A percentile compares a stretch with the other conserved stretches of the same genome.
These are phyloP conservation scores for Chiloscyllium punctatum DNA, from an alignment of 2,797 vertebrate species.

Conservation along the genomic window DNA sequence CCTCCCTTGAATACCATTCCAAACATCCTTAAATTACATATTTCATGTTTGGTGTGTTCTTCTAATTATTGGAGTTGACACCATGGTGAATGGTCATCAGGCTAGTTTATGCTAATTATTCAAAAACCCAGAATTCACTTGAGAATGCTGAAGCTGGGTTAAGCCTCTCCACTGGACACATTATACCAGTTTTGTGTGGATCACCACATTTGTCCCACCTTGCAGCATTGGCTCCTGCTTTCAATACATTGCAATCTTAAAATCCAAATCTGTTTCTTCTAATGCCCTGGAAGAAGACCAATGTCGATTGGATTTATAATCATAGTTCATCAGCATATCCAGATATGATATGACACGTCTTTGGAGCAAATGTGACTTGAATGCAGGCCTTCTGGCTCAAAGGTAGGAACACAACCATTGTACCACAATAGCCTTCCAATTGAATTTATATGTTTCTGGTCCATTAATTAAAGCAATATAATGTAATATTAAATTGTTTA, in stretches of 20 bases:
- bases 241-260: background rate
- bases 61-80: background rate
- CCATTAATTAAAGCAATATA: background rate
- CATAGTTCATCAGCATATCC: too few species aligned
- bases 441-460: background rate
- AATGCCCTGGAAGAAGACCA: background rate
- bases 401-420: too few species aligned
- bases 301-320: background rate
- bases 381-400: too few species aligned
- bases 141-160: background rate
- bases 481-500: background rate
- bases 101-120: background rate
- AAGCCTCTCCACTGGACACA: background rate
- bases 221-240: background rate
- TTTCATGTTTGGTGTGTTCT: background rate
- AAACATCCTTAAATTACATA: background rate
- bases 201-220: background rate
- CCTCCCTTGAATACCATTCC: background rate
- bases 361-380: too few species aligned
- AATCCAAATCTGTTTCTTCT: background rate
- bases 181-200: background rate
- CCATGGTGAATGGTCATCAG: too few species aligned
- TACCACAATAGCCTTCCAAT: background rate
- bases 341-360: too few species aligned
- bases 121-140: background rate